Conservation (phyloP, 2,113 vertebrate genomes). For the Chamaetylas fuelleborni region DNA sequence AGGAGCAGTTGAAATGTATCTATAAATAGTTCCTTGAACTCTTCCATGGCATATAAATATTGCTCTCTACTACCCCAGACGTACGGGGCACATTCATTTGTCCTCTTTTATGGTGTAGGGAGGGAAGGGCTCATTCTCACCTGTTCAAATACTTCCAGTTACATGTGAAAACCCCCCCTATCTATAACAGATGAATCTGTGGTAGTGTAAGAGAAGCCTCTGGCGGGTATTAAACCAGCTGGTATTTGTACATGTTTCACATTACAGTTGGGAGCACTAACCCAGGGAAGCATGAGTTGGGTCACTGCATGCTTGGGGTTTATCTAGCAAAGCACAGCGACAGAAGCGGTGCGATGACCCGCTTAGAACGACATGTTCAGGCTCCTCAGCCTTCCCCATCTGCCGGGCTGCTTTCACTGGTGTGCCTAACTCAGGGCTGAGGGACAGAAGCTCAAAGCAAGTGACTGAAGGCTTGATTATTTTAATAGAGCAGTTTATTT, state of each 20-base stretch:
- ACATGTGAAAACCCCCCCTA: not conserved
- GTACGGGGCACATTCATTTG: not conserved
- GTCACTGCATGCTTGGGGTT: not conserved
- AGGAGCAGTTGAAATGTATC: not conserved
- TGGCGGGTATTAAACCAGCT: not conserved
- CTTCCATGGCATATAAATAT: not conserved
- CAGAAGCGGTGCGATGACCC: not conserved
- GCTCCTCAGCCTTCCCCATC: not conserved
- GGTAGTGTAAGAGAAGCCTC: slow-evolving; percentile 22
- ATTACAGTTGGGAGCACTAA: not conserved
- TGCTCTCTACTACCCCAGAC: not conserved
- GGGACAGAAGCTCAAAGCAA: not conserved
- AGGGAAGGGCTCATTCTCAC: slow-evolving; percentile 20
- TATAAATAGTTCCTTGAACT: slow-evolving; percentile 25
- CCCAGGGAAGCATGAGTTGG: not conserved
- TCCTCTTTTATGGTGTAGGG: not conserved
- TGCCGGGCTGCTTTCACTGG: not conserved
- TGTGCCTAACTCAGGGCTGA: not conserved
- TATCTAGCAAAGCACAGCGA: not conserved
- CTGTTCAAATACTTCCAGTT: slow-evolving; percentile 53
- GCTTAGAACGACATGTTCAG: slow-evolving; percentile 8
- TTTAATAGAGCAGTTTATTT: not conserved
- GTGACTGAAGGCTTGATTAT: not conserved
- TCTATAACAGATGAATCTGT: slow-evolving; percentile 45
- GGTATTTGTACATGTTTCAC: slow-evolving; percentile 42